phyloP scores from a whole-genome alignment of 37 sponge, comb jelly and placozoan genomes.

The Halichondria panicea region DNA sequence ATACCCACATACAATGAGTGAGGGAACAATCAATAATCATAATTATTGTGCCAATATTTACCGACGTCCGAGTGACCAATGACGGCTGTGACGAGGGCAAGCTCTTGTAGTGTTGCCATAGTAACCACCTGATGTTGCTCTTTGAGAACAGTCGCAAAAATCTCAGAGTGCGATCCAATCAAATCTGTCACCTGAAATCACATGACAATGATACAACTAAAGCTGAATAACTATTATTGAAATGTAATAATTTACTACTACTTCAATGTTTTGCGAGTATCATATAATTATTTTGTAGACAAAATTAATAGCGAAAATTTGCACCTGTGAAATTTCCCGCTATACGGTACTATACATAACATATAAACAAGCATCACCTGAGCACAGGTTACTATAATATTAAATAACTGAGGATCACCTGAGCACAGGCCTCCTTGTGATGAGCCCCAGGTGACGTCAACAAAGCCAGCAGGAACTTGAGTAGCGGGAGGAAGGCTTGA shows the following conservation, averaged over 20 bases:
- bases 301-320: no score
- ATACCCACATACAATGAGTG: no score
- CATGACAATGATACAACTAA: not conserved
- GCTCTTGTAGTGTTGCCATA: conserved; percentile 60
- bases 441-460: conserved; percentile 63
- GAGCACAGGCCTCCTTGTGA: conserved; percentile 54
- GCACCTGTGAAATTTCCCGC: no score
- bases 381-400: not conserved
- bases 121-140: conserved; percentile 18
- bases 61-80: conserved; percentile 64
- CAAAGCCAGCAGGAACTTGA: conserved; percentile 63
- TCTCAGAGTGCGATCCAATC: conserved; percentile 66
- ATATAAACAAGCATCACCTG: not conserved
- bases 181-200: conserved; percentile 44
- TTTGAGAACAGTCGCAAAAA: conserved; percentile 63
- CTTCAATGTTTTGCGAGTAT: not conserved
- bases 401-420: no score
- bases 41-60: no score
- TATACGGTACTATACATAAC: no score
- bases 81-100: conserved; percentile 72
- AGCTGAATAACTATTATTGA: no score
- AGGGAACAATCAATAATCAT: no score
- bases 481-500: conserved; percentile 73
- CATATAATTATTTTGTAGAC: not conserved
- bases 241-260: not conserved